A percentile compares a stretch with the other conserved stretches of the same genome.
Conservation (phyloP, 2,113 vertebrate species). For the Drymodes brunneopygia region DNA sequence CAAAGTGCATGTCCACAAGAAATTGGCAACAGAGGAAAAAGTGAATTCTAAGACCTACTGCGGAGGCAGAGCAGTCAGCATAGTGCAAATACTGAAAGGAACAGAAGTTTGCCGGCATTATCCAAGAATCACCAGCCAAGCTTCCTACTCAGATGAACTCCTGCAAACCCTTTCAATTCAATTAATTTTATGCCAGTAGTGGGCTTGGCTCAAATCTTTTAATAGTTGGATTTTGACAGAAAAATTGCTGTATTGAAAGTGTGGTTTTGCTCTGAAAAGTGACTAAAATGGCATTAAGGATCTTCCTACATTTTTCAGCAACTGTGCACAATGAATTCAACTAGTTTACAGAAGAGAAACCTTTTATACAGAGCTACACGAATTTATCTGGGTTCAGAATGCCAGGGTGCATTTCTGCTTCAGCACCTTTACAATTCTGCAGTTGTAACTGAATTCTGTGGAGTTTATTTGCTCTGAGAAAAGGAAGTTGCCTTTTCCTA, state of each 20-base stretch:
- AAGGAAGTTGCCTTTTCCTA: background rate
- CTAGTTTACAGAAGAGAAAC: background rate
- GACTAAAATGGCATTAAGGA: background rate
- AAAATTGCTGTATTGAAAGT: constrained; percentile 1
- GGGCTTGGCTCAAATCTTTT: constrained; percentile 31
- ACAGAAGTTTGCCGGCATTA: background rate
- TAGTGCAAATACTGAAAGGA: constrained; percentile 53
- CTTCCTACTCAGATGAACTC: background rate
- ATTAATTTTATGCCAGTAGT: background rate
- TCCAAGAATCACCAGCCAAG: background rate
- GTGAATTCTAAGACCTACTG: constrained; percentile 43
- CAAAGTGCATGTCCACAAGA: constrained; percentile 39
- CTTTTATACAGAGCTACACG: background rate
- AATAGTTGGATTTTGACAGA: background rate
- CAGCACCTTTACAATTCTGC: background rate
- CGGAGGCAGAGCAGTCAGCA: constrained; percentile 41
- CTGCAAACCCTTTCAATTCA: background rate
- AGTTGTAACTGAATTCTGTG: background rate
- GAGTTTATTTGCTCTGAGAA: background rate
- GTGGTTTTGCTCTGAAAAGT: constrained; percentile 17
- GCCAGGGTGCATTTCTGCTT: background rate
- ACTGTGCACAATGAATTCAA: background rate
- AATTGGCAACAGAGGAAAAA: constrained; percentile 42
- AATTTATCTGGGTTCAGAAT: background rate
- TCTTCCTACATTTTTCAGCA: background rate